Evolutionary conservation across 2,888 invertebrate species (phyloP), one percentile per base, ranked within the genome.

Genomic region (Gibbula magus): DNA sequence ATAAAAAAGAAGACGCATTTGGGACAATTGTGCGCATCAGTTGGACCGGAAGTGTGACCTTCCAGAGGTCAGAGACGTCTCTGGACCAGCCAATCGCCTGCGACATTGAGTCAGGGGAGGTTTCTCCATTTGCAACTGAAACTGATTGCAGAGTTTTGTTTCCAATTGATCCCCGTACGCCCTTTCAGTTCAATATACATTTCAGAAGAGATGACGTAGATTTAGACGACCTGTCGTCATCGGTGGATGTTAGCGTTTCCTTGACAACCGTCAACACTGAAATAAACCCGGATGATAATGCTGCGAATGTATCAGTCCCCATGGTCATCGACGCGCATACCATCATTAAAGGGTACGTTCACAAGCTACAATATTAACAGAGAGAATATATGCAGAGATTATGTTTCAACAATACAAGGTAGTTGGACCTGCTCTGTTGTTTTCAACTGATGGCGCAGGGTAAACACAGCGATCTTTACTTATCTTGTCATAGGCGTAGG

Each of bases 1-100:
- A 78, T 22, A n/a, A 67, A 45, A 32, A 20, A 51, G 78, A 78
- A 61, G 20, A 67, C 35, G 67, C 78, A 5, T 78, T 70, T 52
- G 78, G 52, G 0, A 78, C 51, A 29, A 22, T 70, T 1, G 53
- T 78, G 16, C n/a, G 22, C 22, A 20, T 78, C n/a, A 52, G 51
- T 2, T 78, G 78, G 78, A 29, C 29, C 18, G 78, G 70, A 20
- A 67, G 22, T 13, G 10, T 76, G 8, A 2, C 20, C n/a, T 32
- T 54, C 7, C 32, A 56, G 20, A 54, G 32, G 56, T 39, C 56
- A 54, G 56, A 53, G 29, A 54, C 76, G 18, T 35, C 76, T 56
- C n/a, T n/a, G 2, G 32, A 54, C 8, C 54, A 54, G 22, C 76
- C 76, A 39, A 35, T 76, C 35, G 32, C 32, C n/a, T 76, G 76